Percentiles rank a stretch among this genome's conserved stretches.
These are phyloP conservation scores for Malachius bipustulatus DNA, from an alignment of 2,888 invertebrate genomes.

Conservation along the genomic window DNA sequence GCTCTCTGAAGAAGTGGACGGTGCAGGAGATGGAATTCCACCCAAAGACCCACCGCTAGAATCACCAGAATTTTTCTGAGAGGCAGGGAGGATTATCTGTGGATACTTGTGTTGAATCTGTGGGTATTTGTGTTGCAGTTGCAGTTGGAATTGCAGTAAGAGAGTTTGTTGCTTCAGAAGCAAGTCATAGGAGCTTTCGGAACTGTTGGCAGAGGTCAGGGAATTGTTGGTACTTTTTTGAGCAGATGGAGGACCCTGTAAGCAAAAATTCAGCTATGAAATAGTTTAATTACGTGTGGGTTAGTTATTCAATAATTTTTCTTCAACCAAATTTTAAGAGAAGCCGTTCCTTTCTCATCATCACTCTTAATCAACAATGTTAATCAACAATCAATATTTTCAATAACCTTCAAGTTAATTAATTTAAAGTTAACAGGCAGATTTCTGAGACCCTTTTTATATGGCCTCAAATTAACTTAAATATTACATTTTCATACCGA, in stretches of 20 bases:
- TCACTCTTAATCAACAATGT: too few relatives aligned
- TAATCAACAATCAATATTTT: too few relatives aligned
- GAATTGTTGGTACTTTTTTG: conserved; percentile 56
- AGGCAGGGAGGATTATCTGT: conserved; percentile 68
- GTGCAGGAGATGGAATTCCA: conserved; percentile 33
- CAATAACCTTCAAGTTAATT: too few relatives aligned
- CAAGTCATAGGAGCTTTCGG: conserved; percentile 81
- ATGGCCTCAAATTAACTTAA: too few relatives aligned
- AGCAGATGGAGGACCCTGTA: conserved; percentile 48
- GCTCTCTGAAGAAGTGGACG: conserved; percentile 35
- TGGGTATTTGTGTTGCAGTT: conserved; percentile 71
- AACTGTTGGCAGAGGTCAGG: conserved; percentile 34
- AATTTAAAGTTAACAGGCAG: too few relatives aligned
- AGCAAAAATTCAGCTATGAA: too few relatives aligned
- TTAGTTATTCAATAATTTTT: too few relatives aligned
- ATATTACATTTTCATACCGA: too few relatives aligned
- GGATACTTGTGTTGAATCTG: conserved; percentile 76
- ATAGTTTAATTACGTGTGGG: too few relatives aligned
- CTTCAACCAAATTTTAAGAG: too few relatives aligned
- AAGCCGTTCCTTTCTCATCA: too few relatives aligned
- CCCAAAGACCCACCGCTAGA: conserved; percentile 19
- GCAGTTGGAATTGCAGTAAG: conserved; percentile 76
- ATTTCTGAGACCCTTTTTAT: too few relatives aligned
- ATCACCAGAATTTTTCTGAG: conserved; percentile 43
- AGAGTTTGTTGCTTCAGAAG: conserved; percentile 90